These are phyloP conservation scores for Mionectes olivaceus DNA, from an alignment of 2,797 vertebrate species.

Conservation along the genomic window DNA sequence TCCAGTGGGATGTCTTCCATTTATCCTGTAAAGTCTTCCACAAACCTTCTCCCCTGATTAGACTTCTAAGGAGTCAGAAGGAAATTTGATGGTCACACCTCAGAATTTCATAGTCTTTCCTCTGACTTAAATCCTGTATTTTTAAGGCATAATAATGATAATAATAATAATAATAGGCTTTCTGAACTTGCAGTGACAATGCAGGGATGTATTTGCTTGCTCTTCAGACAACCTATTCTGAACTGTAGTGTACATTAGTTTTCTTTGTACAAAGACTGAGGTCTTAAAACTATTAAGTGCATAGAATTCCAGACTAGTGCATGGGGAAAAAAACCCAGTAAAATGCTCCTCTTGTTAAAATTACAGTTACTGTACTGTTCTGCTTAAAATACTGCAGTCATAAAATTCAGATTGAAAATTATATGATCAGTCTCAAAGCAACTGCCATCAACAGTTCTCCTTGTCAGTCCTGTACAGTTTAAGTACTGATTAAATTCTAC, in stretches of 20 bases:
- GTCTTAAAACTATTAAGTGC: conserved; percentile 3
- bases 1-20: not conserved
- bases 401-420: conserved; percentile 21
- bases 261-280: not conserved
- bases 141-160: conserved; percentile 6
- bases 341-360: conserved; percentile 54
- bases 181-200: conserved; percentile 1
- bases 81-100: not conserved
- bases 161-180: not conserved
- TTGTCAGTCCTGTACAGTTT: not conserved
- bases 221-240: conserved; percentile 16
- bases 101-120: not conserved
- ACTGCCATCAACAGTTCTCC: conserved; percentile 8
- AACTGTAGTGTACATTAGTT: not conserved
- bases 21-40: not conserved
- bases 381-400: conserved; percentile 28
- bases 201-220: not conserved
- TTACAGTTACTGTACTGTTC: not conserved
- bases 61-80: not conserved
- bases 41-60: not conserved
- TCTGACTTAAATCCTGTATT: not conserved
- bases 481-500: conserved; percentile 8
- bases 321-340: not conserved
- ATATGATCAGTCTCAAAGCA: conserved; percentile 21
- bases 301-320: not conserved